These are phyloP conservation scores for Phoxinus dragarum DNA, from an alignment of 2,797 vertebrate species.

Conservation along the genomic window DNA sequence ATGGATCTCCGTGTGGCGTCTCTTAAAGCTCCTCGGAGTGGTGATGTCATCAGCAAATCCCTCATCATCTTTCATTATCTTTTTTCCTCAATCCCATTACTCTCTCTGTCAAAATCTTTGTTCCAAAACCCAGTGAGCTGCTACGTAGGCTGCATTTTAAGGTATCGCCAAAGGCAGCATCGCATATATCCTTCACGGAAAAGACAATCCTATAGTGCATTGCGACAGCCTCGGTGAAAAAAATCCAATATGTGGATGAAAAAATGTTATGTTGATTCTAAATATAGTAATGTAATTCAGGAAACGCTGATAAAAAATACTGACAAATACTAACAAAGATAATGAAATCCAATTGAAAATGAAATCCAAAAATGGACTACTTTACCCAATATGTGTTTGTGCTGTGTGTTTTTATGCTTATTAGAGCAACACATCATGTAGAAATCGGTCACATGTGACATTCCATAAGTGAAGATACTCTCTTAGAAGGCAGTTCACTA, in stretches of 20 bases:
- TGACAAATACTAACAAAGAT: not conserved
- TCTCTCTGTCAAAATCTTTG: not conserved
- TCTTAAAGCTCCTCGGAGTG: not conserved
- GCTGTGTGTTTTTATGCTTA: not conserved
- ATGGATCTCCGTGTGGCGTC: not conserved
- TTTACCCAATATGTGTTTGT: not conserved
- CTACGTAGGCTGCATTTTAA: constrained; percentile 5
- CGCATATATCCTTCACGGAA: not conserved
- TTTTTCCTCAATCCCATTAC: not conserved
- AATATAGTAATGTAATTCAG: not conserved
- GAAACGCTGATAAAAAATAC: not conserved
- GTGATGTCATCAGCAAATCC: not conserved
- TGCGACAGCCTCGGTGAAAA: not conserved
- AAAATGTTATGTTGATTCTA: not conserved
- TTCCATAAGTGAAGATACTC: not conserved
- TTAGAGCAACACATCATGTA: not conserved
- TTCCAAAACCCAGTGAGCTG: not conserved
- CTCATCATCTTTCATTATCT: not conserved
- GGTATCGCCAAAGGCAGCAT: not conserved
- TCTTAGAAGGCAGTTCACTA: not conserved
- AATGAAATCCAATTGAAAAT: not conserved
- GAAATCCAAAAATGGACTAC: not conserved
- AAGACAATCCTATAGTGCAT: not conserved
- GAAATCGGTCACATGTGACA: not conserved
- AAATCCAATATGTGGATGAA: not conserved